phyloP scores from a whole-genome alignment of 2,113 vertebrate species.

The Ploceus nigricollis region DNA sequence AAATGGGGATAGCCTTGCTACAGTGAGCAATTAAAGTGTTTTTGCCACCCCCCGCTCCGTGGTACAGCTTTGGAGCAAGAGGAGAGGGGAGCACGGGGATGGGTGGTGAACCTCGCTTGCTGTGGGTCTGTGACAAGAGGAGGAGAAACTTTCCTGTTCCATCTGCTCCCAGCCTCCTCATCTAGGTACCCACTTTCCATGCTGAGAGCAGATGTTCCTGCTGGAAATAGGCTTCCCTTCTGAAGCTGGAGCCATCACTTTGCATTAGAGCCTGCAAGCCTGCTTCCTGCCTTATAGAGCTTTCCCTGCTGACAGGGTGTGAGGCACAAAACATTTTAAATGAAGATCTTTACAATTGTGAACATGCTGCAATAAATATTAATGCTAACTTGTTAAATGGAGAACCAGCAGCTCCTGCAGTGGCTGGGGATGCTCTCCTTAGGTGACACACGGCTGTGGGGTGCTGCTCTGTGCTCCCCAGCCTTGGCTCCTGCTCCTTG shows the following conservation, averaged over 20 bases:
- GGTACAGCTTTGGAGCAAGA: neutral
- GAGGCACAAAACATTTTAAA: slow-evolving; percentile 71
- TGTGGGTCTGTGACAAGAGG: neutral
- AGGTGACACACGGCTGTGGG: neutral
- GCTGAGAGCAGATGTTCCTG: slow-evolving; percentile 68
- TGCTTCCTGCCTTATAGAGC: slow-evolving; percentile 64
- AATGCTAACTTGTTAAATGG: slow-evolving; percentile 55
- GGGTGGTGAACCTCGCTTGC: slow-evolving; percentile 5
- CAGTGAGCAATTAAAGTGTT: neutral
- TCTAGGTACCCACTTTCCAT: neutral
- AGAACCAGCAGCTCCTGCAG: slow-evolving; percentile 39
- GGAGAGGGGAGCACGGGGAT: neutral
- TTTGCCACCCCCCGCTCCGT: neutral
- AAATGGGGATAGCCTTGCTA: neutral
- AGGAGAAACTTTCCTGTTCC: slow-evolving; percentile 31
- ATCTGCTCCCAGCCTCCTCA: slow-evolving; percentile 52
- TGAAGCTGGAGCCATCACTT: slow-evolving; percentile 65
- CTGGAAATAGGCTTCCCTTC: slow-evolving; percentile 68
- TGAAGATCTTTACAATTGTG: slow-evolving; percentile 64
- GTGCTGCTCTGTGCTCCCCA: neutral
- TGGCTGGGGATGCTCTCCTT: slow-evolving; percentile 39
- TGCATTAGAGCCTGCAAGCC: slow-evolving; percentile 67
- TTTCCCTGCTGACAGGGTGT: slow-evolving; percentile 67
- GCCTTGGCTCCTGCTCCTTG: neutral
- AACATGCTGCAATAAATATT: slow-evolving; percentile 70